A percentile compares a stretch with the other conserved stretches of the same genome.
Conservation (phyloP, 2,797 vertebrate species). For the Liparis tanakae region DNA sequence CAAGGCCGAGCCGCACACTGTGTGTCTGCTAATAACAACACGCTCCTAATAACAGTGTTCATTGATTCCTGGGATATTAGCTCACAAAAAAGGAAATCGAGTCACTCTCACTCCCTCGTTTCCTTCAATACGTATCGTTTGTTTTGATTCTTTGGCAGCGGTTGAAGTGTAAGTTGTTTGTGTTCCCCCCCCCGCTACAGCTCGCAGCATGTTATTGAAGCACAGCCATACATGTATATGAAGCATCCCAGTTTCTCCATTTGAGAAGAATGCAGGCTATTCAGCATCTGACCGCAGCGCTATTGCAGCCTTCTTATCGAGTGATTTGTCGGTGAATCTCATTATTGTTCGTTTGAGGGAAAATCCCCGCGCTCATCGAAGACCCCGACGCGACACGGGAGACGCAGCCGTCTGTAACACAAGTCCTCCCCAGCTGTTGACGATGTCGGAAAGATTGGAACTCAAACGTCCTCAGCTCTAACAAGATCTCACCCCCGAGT, state of each 20-base stretch:
- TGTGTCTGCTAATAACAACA: constrained; percentile 23
- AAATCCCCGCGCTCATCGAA: constrained; percentile 62
- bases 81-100: background rate
- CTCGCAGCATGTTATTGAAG: background rate
- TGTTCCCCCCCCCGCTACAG: background rate
- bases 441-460: constrained; percentile 23
- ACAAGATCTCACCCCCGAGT: background rate
- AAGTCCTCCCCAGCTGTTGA: constrained; percentile 46
- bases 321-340: constrained; percentile 63
- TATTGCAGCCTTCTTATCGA: constrained; percentile 62
- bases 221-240: background rate
- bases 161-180: background rate
- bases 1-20: constrained; percentile 31
- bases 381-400: constrained; percentile 46
- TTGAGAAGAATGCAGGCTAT: constrained; percentile 49
- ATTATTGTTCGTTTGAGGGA: constrained; percentile 52
- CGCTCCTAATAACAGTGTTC: background rate
- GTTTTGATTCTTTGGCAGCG: background rate
- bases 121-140: background rate
- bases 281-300: constrained; percentile 29
- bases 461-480: constrained; percentile 12
- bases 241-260: constrained; percentile 23
- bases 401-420: constrained; percentile 37
- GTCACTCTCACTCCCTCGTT: background rate
- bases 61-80: background rate